These are phyloP conservation scores for Cyrtodaria siliqua DNA, from an alignment of 2,888 invertebrate genomes.

Conservation along the genomic window DNA sequence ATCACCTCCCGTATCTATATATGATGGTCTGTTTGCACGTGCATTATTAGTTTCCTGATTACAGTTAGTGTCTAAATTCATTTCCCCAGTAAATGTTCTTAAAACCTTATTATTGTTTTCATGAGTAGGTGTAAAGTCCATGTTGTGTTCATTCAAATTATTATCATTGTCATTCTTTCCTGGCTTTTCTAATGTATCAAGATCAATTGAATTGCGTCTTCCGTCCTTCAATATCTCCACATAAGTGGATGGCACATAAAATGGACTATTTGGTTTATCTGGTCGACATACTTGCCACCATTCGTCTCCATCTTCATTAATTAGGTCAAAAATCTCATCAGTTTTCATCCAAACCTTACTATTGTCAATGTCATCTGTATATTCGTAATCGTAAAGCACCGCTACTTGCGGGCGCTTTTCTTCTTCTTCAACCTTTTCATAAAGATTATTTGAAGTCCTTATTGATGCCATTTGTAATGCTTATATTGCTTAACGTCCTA, in stretches of 20 bases:
- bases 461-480: background rate
- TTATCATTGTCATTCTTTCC: conserved; percentile 2
- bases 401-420: conserved; percentile 37
- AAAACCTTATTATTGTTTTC: conserved; percentile 18
- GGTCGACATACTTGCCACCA: conserved; percentile 77
- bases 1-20: conserved; percentile 62
- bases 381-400: conserved; percentile 76
- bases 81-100: conserved; percentile 9
- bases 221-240: conserved; percentile 66
- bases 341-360: conserved; percentile 66
- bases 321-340: conserved; percentile 71
- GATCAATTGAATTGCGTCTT: conserved; percentile 35
- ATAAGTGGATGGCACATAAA: conserved; percentile 81
- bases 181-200: conserved; percentile 1
- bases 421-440: background rate
- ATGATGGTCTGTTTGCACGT: conserved; percentile 35
- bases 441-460: background rate
- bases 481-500: too few relatives aligned
- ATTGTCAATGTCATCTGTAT: conserved; percentile 68
- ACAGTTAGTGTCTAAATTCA: background rate
- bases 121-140: background rate
- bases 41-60: too few relatives aligned
- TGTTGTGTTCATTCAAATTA: conserved; percentile 16
- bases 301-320: conserved; percentile 62
- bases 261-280: conserved; percentile 62